Percentiles rank a stretch among this genome's conserved stretches.
These are phyloP conservation scores for Embiotoca jacksoni DNA, from an alignment of 2,113 vertebrate genomes.

Conservation along the genomic window DNA sequence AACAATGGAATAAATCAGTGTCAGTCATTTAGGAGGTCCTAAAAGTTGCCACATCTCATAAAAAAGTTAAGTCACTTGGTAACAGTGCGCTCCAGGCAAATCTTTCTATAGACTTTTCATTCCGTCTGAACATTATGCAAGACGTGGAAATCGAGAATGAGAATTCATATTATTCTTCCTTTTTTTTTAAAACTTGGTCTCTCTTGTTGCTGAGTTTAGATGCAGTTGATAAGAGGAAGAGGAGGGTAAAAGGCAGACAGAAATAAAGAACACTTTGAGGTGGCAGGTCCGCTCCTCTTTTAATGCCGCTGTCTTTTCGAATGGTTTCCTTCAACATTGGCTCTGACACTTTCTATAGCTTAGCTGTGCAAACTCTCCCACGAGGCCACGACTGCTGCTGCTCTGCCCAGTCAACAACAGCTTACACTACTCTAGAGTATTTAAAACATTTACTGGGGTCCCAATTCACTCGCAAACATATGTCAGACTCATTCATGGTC, in stretches of 20 bases:
- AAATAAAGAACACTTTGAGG: background rate
- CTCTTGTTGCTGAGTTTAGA: background rate
- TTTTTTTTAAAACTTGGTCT: background rate
- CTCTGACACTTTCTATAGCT: slow-evolving; percentile 46
- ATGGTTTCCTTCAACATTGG: slow-evolving; percentile 24
- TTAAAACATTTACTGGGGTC: slow-evolving; percentile 48
- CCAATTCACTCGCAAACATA: slow-evolving; percentile 27
- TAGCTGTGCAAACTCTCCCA: slow-evolving; percentile 10
- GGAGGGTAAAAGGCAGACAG: background rate
- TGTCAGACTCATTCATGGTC: slow-evolving; percentile 56
- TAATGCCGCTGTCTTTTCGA: slow-evolving; percentile 29
- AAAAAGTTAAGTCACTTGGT: no score
- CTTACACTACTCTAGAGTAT: slow-evolving; percentile 42
- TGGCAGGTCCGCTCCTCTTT: background rate
- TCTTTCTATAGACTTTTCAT: no score
- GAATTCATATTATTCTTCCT: background rate
- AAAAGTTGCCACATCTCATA: no score
- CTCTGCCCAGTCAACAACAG: slow-evolving; percentile 26
- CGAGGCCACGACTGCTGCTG: slow-evolving; percentile 27
- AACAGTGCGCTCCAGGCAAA: no score
- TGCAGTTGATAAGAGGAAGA: background rate
- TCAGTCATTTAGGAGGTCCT: no score
- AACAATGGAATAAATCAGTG: no score
- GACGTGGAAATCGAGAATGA: background rate
- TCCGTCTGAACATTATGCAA: no score